Evolutionary conservation across 2,888 invertebrate genomes (phyloP).

Genomic region (Cremastobaeus sp.): DNA sequence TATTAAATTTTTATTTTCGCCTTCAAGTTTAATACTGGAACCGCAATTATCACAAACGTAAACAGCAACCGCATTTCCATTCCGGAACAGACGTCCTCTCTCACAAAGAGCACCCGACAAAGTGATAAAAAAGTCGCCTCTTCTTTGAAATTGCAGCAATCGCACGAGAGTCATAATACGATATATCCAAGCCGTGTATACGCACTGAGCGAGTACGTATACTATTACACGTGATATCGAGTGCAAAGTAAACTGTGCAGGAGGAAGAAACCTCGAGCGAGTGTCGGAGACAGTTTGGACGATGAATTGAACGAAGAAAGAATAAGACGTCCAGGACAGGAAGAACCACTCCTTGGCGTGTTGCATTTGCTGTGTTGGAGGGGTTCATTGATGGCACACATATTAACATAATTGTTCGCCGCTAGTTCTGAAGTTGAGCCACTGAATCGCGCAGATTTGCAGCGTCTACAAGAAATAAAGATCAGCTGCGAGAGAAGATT

Average conservation of each 20-base stretch:
- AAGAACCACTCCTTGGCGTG: not conserved
- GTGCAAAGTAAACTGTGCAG: conserved; percentile 37
- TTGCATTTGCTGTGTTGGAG: not conserved
- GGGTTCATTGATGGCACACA: not conserved
- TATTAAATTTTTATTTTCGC: too few relatives aligned
- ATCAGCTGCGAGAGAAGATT: too few relatives aligned
- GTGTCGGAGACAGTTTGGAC: conserved; percentile 43
- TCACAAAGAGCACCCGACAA: conserved; percentile 4
- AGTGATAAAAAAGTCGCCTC: conserved; percentile 16
- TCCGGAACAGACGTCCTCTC: conserved; percentile 3
- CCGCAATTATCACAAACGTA: not conserved
- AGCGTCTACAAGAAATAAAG: too few relatives aligned
- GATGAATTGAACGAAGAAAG: conserved; percentile 26
- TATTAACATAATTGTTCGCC: conserved; percentile 17
- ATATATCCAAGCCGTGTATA: conserved; percentile 1
- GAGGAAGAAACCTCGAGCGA: conserved; percentile 39
- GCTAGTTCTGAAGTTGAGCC: too few relatives aligned
- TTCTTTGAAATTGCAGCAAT: conserved; percentile 30
- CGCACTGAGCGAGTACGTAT: conserved; percentile 22
- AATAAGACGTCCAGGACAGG: conserved; percentile 9
- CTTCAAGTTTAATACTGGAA: too few relatives aligned
- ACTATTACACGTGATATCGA: conserved; percentile 39
- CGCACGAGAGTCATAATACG: conserved; percentile 36
- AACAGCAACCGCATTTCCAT: not conserved
- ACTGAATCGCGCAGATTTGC: too few relatives aligned